Base-by-base conservation (phyloP, 2,888 invertebrate genomes). In the Meta bourneti region DNA sequence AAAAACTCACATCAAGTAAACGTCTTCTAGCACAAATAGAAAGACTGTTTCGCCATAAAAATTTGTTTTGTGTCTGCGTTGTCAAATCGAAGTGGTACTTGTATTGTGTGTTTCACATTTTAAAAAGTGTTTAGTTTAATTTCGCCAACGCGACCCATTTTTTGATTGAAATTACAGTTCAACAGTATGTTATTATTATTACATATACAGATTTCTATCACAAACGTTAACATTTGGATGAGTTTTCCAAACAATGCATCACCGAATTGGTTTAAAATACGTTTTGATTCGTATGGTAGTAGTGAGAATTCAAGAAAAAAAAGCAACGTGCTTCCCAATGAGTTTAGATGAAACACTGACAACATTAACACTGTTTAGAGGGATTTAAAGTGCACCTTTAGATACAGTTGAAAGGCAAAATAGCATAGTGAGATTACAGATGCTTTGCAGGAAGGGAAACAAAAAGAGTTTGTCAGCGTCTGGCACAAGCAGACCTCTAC, bases 211-310 rank as follows among this genome's bases (percentile, higher is more conserved):
- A 34, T 34, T 34, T 34, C 4, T 34, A 34, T 34, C 34, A 34
- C 34, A 34, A 34, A 34, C 34, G 34, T 34, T 34, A 34, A 16
- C 61, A 11, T 61, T 61, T 61, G 61, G 13, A 61, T 16, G 61
- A 20, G 13, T 20, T 74, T 74, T 20, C 74, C 74, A 51, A 72
- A 51, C 16, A 54, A 79, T 77, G 16, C 77, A 87, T 91, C 91
- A 91, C 91, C 91, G 87, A 91, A 91, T 91, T 87, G 91, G 91
- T 87, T 91, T 87, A 91, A 91, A 91, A 91, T 82, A 48, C 52
- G 87, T 82, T 91, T 91, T 82, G 91, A 87, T 87, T 87, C 49
- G 75, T 90, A 81, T 81, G 81, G 70, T 69, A 86, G 49, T 88
- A 9, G 72, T 88, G 88, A 80, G 78, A 85, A 79, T 72, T 86